Evolutionary conservation across 2,113 vertebrate species (phyloP), one percentile per base, ranked within the genome.

Genomic region (Tragelaphus buxtoni): DNA sequence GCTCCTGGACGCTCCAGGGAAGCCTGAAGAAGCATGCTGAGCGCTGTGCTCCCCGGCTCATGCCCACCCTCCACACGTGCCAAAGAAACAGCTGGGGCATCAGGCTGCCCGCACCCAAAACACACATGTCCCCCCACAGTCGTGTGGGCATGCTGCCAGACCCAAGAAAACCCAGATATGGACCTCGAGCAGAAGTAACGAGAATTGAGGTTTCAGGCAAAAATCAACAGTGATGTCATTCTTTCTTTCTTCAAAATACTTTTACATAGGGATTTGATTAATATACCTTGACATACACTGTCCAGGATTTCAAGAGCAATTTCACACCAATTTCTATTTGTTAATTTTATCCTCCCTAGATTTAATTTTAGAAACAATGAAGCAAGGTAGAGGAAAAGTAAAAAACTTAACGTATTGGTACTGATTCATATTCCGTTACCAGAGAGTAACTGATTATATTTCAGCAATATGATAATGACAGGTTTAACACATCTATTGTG

Each of bases 351-450:
- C 81, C 56, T 90, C 74, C 42, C 53, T 80, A 60, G 63, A 95
- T 94, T 93, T 83, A 82, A 84, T 42, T 89, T 89, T 82, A 42
- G 32, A 91, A 93, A 89, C 17, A 94, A 74, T 39, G 81, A 79
- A 69, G 4, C 30, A 47, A 61, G 2, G 90, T 11, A 10, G 18
- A 20, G 32, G 4, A 17, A 90, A 88, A 81, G 13, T n/a, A 94
- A 95, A 97, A 14, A 95, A 84, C 32, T 63, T 85, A 87, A 88
- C 1, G 18, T 74, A 56, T 49, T 85, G 30, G 47, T 69, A 86
- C 51, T 96, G 81, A 97, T 39, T 96, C 53, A 95, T 24, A 76
- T 7, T 96, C 86, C 91, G 60, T 53, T 89, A 91, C 9, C 85
- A 18, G 2, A 80, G 12, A 85, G 13, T 55, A 87, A 97, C 51